Conservation (phyloP, 2,797 vertebrate genomes). For the Poeciliopsis paucimaculata region DNA sequence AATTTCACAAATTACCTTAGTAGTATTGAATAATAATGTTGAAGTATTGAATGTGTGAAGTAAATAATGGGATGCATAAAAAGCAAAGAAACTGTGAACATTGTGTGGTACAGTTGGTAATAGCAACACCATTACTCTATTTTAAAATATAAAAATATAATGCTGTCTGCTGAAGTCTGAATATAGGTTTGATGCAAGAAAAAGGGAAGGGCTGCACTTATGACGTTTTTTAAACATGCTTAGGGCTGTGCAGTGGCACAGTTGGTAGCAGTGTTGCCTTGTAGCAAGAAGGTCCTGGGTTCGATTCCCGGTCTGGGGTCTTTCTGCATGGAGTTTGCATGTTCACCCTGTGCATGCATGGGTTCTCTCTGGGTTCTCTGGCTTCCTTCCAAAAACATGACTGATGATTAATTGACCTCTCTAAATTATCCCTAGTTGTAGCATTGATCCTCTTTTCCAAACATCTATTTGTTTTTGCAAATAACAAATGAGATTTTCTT, state of each 20-base stretch:
- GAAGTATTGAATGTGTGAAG: neutral
- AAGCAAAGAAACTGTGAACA: neutral
- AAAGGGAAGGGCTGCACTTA: neutral
- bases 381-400: too few species aligned
- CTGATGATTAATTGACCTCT: too few species aligned
- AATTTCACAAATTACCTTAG: neutral
- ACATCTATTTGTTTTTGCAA: neutral
- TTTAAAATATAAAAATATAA: neutral
- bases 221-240: neutral
- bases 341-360: too few species aligned
- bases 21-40: too few species aligned
- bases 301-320: too few species aligned
- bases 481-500: neutral
- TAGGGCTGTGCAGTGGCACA: neutral
- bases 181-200: neutral
- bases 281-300: too few species aligned
- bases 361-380: too few species aligned
- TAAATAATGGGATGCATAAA: neutral
- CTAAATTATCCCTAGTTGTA: neutral
- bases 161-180: neutral
- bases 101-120: neutral
- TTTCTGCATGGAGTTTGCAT: too few species aligned
- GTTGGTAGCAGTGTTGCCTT: too few species aligned
- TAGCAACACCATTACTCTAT: neutral
- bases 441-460: neutral